Base-by-base conservation (phyloP, 2,888 invertebrate species). In the Acleris emargana region DNA sequence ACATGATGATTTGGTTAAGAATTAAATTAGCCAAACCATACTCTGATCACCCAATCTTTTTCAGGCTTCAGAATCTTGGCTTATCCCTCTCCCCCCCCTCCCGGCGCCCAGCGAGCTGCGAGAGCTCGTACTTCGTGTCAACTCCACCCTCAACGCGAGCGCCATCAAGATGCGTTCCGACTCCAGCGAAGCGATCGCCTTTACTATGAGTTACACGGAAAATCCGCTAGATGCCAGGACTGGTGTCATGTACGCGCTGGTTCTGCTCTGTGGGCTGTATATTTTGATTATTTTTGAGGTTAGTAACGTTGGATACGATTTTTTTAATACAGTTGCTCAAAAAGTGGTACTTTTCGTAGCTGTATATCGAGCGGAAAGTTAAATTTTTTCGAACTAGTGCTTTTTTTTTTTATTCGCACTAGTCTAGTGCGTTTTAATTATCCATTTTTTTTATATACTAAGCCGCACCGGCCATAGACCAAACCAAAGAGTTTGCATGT, bases 221-320 rank as follows among this genome's bases (percentile, higher is more conserved):
- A 82, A 94, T 51, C 94, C 95, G 0, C 93, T 95, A 38, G 93
- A 94, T 76, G 84, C 90, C 1, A 89, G 93, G 60, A 91, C 93
- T 70, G 96, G 97, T 0, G 94, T 96, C 9, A 80, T 95, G 13
- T 95, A 95, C 72, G 96, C 96, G 0, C 94, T 95, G 0, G 69
- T 94, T 4, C 93, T 97, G 32, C 87, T 97, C 2, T 68, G 94
- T 7, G 94, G 95, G 2, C 93, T 97, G 49, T 97, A 97, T 79
- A 79, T 95, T 6, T 83, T 97, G 17, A 96, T 97, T 69, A 95
- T 97, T 70, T 96, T 96, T 87, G 97, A 97, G 87, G 95, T 96
- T 82, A 80, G 81, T 69, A 42, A 18, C 20, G 32, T 38, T 38
- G 1, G 11, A 11, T 25, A 32, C 32, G 32, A 3, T 32, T 32